Base-by-base conservation (phyloP, 2,888 invertebrate species). In the Andrena chrysosceles region DNA sequence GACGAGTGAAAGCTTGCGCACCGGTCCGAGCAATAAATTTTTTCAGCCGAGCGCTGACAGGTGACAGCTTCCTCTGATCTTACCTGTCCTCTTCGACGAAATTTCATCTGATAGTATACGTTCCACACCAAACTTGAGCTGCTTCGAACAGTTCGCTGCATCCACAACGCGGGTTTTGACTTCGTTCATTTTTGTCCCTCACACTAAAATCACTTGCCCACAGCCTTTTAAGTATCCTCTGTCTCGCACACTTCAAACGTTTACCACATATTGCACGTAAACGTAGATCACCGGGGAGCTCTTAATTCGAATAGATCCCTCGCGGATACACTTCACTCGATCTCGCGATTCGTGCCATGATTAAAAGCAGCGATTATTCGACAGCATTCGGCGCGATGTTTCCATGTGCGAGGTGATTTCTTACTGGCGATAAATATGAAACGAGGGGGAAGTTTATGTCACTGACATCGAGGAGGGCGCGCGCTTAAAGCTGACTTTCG, bases 51-150 rank as follows among this genome's bases (percentile, higher is more conserved):
- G 0, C 16, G 42, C 16, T 42, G 42, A 5, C 42, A 42, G 16
- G 42, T 42, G 42, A 42, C 42, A 42, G 42, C 10, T 66, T 29
- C 56, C 52, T 20, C 20, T 16, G 16, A 26, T 20, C 79, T 87
- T 63, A 90, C 91, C 87, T 71, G 83, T 64, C 75, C 88, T 90
- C 62, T 74, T 89, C 13, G 92, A 71, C 6, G 81, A 86, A 52
- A 90, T 89, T 33, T 95, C 95, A 76, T 94, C 95, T 16, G 96
- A 95, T 75, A 97, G 92, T 86, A 97, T 96, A 90, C 96, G 95
- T 90, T 97, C 97, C 83, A 97, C 96, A 89, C 97, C 96, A 91
- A 97, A 97, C 94, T 96, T 97, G 3, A 93, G 84, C 59, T 88
- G 81, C 66, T 87, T 91, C 35, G 90, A 88, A 70, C 74, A 84